A percentile compares a stretch with the other conserved stretches of the same genome.
These are phyloP conservation scores for Lordiphosa fenestrarum DNA, from an alignment of 2,888 invertebrate species.

Conservation along the genomic window DNA sequence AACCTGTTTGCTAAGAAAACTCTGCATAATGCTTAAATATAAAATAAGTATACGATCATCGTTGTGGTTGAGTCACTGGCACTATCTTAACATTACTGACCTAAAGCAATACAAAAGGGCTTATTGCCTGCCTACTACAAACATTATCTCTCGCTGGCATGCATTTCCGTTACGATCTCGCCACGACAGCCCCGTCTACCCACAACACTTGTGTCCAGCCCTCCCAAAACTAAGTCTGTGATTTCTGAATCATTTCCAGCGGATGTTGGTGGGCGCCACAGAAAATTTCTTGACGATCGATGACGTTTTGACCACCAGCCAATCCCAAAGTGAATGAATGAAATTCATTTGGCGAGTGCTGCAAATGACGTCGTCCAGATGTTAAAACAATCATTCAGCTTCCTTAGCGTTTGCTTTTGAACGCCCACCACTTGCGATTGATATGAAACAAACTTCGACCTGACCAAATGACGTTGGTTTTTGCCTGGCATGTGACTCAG, in stretches of 20 bases:
- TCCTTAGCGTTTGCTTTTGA: conserved; percentile 23
- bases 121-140: conserved; percentile 35
- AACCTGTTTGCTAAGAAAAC: too few relatives aligned
- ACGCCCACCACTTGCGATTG: conserved; percentile 49
- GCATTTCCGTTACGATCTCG: conserved; percentile 3
- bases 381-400: conserved; percentile 37
- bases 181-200: conserved; percentile 4
- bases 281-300: conserved; percentile 40
- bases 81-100: conserved; percentile 47
- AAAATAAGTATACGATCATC: background rate
- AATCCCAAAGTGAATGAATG: conserved; percentile 20
- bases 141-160: background rate
- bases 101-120: conserved; percentile 61
- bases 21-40: background rate
- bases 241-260: conserved; percentile 51
- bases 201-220: conserved; percentile 24
- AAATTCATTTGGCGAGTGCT: conserved; percentile 14
- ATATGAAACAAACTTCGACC: conserved; percentile 50
- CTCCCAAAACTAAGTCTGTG: conserved; percentile 6
- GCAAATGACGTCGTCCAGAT: conserved; percentile 16
- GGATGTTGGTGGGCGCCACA: conserved; percentile 66
- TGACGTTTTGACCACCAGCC: conserved; percentile 49
- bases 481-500: conserved; percentile 48
- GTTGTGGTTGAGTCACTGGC: conserved; percentile 3
- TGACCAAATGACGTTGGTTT: conserved; percentile 27